A percentile compares a stretch with the other conserved stretches of the same genome.
phyloP scores from a whole-genome alignment of 2,888 invertebrate species.

The Oscheius sp. region DNA sequence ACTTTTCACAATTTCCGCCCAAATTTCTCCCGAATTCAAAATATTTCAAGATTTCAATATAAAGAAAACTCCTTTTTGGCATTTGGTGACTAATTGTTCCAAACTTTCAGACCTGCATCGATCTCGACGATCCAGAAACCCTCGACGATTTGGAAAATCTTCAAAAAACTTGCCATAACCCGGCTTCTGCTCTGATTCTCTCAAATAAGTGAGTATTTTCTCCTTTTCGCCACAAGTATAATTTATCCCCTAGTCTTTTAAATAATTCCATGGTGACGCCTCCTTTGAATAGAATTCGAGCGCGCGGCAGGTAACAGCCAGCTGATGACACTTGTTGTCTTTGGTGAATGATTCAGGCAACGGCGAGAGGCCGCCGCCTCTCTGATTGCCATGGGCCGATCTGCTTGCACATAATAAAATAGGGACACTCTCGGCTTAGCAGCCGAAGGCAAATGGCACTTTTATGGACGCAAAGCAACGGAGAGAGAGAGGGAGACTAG shows the following conservation, averaged over 20 bases:
- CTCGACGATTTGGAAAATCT: constrained; percentile 12
- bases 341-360: neutral
- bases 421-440: neutral
- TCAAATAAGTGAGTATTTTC: constrained; percentile 49
- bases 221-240: neutral
- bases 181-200: constrained; percentile 45
- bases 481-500: neutral
- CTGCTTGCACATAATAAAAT: constrained; percentile 32
- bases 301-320: neutral
- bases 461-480: neutral
- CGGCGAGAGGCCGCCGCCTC: neutral
- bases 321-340: constrained; percentile 6
- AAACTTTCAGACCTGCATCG: constrained; percentile 17
- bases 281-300: neutral
- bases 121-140: constrained; percentile 3
- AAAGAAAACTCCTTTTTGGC: too few species aligned
- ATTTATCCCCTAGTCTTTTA: neutral
- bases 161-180: constrained; percentile 45
- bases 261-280: neutral
- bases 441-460: neutral
- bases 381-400: constrained; percentile 4
- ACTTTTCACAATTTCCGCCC: too few species aligned
- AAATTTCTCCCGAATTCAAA: too few species aligned
- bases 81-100: too few species aligned
- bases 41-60: neutral